Evolutionary conservation across 1,140 invertebrate genomes (phyloP).

Genomic region (Ganaspis sp.): DNA sequence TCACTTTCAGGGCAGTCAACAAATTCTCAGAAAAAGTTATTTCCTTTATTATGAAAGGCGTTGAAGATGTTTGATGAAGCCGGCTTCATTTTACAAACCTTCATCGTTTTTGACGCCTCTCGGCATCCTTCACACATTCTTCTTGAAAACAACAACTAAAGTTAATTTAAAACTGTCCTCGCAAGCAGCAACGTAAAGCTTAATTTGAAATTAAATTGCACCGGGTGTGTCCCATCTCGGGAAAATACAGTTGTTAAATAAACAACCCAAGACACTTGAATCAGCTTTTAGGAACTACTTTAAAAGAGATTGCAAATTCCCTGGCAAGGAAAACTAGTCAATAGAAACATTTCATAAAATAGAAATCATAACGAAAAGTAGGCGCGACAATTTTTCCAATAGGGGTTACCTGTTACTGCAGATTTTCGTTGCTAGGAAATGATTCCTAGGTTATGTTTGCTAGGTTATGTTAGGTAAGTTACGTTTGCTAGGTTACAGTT

Average conservation of each 20-base stretch:
- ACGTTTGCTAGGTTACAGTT: no score
- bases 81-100: no score
- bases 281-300: background rate
- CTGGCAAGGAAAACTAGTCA: no score
- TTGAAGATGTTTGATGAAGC: background rate
- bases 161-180: conserved; percentile 11
- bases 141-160: background rate
- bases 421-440: no score
- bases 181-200: conserved; percentile 37
- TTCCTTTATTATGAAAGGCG: background rate
- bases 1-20: background rate
- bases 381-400: no score
- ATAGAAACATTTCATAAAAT: no score
- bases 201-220: conserved; percentile 52
- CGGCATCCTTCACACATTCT: no score
- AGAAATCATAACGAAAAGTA: no score
- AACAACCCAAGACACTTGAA: background rate
- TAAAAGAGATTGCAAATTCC: background rate
- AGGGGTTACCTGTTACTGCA: no score
- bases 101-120: no score
- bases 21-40: background rate
- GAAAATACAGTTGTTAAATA: background rate
- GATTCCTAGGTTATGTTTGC: no score
- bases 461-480: no score
- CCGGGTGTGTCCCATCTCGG: conserved; percentile 2